A percentile compares a stretch with the other conserved stretches of the same genome.
Conservation (phyloP, 2,797 vertebrate species). For the Steatocranus sp. region DNA sequence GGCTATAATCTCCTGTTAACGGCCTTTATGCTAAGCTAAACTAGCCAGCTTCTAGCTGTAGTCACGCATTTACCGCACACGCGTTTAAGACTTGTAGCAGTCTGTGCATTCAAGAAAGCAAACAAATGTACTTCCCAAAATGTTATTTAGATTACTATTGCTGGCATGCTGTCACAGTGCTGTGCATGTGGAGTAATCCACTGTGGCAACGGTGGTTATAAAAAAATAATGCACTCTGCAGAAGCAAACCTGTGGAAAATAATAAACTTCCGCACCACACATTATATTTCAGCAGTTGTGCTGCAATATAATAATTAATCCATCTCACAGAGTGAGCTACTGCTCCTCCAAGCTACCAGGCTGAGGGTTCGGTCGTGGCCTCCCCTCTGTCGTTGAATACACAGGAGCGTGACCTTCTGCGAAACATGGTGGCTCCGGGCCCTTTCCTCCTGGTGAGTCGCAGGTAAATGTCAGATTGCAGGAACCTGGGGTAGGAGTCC, state of each 20-base stretch:
- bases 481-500: conserved; percentile 92
- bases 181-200: neutral
- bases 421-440: conserved; percentile 68
- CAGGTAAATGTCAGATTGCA: conserved; percentile 84
- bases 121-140: neutral
- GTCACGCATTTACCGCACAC: neutral
- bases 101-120: neutral
- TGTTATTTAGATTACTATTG: neutral
- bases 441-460: conserved; percentile 74
- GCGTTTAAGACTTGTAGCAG: neutral
- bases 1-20: neutral
- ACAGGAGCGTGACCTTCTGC: conserved; percentile 90
- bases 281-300: neutral
- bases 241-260: conserved; percentile 9
- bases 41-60: neutral
- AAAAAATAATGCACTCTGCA: conserved; percentile 9
- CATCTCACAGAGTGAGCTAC: neutral
- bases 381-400: conserved; percentile 85
- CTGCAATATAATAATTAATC: neutral
- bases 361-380: conserved; percentile 60
- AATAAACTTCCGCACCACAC: neutral
- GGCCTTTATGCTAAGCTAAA: neutral
- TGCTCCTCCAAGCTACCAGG: conserved; percentile 65
- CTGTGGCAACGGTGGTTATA: neutral
- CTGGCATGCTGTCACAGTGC: neutral